Percentiles rank a stretch among this genome's conserved stretches.
Conservation (phyloP, 2,888 invertebrate species). For the Microplitis deprimator region DNA sequence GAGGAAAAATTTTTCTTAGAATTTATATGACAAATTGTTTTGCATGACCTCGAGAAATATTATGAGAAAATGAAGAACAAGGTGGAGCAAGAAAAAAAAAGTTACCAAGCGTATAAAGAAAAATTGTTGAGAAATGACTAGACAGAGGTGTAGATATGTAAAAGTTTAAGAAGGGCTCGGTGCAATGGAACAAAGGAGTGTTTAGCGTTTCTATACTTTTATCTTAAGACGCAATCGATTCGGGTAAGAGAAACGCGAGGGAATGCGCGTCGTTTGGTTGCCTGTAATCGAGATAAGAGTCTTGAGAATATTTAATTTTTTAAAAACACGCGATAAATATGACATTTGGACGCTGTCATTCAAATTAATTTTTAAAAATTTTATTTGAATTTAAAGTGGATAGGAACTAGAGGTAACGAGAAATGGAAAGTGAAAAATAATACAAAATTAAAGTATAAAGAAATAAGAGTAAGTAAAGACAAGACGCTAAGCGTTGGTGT, state of each 20-base stretch:
- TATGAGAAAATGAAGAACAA: background rate
- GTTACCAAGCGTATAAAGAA: background rate
- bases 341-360: slow-evolving; percentile 9
- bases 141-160: slow-evolving; percentile 1
- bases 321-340: slow-evolving; percentile 13
- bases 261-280: slow-evolving; percentile 36
- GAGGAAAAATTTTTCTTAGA: background rate
- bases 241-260: slow-evolving; percentile 49
- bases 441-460: slow-evolving; percentile 8
- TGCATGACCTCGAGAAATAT: background rate
- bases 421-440: slow-evolving; percentile 9
- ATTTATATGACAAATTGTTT: background rate
- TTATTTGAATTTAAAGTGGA: background rate
- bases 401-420: background rate
- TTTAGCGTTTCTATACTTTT: slow-evolving; percentile 48
- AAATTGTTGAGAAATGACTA: background rate
- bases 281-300: slow-evolving; percentile 43
- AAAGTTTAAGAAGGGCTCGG: slow-evolving; percentile 19
- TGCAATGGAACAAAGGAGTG: slow-evolving; percentile 51
- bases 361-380: background rate
- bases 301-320: background rate
- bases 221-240: slow-evolving; percentile 53
- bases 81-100: background rate
- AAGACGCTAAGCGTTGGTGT: slow-evolving; percentile 49
- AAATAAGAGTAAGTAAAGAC: slow-evolving; percentile 16